A percentile compares a stretch with the other conserved stretches of the same genome.
Evolutionary conservation across 2,888 invertebrate species (phyloP).

Genomic region (Ormyrus rosae): DNA sequence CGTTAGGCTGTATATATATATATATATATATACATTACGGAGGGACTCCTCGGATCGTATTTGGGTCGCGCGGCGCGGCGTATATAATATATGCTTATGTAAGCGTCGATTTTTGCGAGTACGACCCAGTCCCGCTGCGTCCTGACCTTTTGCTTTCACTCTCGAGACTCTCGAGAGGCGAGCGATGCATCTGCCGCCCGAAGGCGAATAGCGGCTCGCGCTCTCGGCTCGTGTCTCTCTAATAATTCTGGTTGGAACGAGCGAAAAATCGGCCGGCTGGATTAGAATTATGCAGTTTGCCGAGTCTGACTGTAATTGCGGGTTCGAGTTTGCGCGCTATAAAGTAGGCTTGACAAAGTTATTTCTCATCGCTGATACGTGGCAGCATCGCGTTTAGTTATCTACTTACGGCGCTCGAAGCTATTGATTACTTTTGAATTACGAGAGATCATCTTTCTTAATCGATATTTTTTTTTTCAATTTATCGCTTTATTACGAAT

Average conservation of each 20-base stretch:
- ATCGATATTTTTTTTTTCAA: no score
- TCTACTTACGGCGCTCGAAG: no score
- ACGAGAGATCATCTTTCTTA: no score
- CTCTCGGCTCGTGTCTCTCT: neutral
- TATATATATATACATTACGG: no score
- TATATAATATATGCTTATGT: constrained; percentile 58
- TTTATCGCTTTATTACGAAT: no score
- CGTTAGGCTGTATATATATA: no score
- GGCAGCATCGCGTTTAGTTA: no score
- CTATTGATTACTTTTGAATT: no score
- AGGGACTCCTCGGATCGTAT: neutral
- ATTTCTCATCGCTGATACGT: no score
- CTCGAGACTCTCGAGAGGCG: constrained; percentile 61
- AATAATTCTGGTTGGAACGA: constrained; percentile 47
- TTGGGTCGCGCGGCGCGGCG: constrained; percentile 24
- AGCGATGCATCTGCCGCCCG: constrained; percentile 56
- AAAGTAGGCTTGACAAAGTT: no score
- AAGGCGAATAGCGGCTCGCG: neutral
- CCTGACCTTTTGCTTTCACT: constrained; percentile 76
- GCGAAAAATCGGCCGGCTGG: constrained; percentile 27
- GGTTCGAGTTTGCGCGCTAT: neutral
- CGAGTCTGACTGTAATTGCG: neutral
- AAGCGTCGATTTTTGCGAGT: constrained; percentile 66
- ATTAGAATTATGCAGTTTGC: neutral
- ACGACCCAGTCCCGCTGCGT: constrained; percentile 68